Conservation (phyloP, 2,797 vertebrate genomes). For the Eptatretus atami region DNA sequence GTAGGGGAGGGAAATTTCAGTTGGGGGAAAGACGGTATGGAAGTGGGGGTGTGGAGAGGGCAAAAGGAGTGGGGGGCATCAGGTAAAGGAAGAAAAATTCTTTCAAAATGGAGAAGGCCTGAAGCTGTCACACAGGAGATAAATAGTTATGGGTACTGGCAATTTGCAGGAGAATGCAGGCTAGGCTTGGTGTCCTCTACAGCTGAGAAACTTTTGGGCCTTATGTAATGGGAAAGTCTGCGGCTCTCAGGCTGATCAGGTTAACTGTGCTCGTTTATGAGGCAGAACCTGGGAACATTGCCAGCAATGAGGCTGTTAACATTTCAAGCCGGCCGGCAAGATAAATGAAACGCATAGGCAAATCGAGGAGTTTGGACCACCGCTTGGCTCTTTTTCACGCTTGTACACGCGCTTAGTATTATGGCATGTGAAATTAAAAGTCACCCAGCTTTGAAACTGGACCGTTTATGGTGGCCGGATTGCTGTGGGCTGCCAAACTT, state of each 20-base stretch:
- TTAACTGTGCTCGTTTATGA: slow-evolving; percentile 5
- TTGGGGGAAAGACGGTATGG: too few species aligned
- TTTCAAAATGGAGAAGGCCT: neutral
- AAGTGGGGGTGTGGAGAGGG: too few species aligned
- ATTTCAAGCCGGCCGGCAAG: slow-evolving; percentile 6
- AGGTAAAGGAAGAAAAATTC: too few species aligned
- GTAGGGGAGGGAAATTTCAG: too few species aligned
- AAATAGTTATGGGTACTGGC: slow-evolving; percentile 4
- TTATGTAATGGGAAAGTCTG: too few species aligned
- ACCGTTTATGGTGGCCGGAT: slow-evolving; percentile 1
- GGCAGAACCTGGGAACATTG: slow-evolving; percentile 3
- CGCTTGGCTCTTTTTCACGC: neutral
- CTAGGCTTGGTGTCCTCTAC: slow-evolving; percentile 2
- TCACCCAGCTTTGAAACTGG: slow-evolving; percentile 5
- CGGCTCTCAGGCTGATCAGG: neutral
- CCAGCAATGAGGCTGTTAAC: slow-evolving; percentile 6
- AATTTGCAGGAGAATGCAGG: slow-evolving; percentile 1
- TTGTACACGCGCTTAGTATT: slow-evolving; percentile 3
- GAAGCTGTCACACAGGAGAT: slow-evolving; percentile 5
- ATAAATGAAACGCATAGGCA: slow-evolving; percentile 6
- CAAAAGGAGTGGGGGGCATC: too few species aligned
- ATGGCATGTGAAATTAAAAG: slow-evolving; percentile 4
- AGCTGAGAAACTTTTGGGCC: neutral
- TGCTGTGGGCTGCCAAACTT: slow-evolving; percentile 3
- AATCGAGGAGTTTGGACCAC: slow-evolving; percentile 4